A percentile compares a stretch with the other conserved stretches of the same genome.
phyloP scores from a whole-genome alignment of 2,888 invertebrate species.

The Thecophora atra region DNA sequence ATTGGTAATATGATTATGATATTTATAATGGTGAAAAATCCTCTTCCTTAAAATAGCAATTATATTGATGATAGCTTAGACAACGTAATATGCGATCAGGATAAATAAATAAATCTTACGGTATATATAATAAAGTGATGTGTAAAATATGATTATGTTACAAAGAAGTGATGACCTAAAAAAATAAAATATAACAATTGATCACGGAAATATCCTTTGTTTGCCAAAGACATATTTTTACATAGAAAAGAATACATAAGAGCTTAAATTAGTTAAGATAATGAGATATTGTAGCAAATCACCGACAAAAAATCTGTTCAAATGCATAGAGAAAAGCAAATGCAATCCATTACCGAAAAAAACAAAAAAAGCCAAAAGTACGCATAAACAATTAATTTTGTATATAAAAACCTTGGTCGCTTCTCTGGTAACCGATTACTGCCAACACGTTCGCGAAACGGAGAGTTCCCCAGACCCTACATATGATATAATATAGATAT shows the following conservation, averaged over 20 bases:
- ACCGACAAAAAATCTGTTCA: constrained; percentile 41
- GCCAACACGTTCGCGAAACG: constrained; percentile 88
- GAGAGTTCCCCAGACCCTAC: constrained; percentile 76
- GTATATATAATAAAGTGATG: too few species aligned
- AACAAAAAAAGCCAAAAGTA: constrained; percentile 19
- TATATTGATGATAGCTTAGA: not conserved
- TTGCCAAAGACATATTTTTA: too few species aligned
- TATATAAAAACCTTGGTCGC: constrained; percentile 78
- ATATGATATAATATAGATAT: too few species aligned
- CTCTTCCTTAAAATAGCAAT: not conserved
- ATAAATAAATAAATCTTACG: not conserved
- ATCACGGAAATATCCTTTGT: too few species aligned
- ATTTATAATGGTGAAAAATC: not conserved
- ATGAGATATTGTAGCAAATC: not conserved
- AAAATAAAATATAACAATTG: too few species aligned
- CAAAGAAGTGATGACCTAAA: too few species aligned
- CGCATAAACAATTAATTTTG: constrained; percentile 28
- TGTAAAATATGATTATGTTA: too few species aligned
- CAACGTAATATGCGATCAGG: not conserved
- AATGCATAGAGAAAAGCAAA: constrained; percentile 36
- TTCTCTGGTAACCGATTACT: constrained; percentile 87
- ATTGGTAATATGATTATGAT: not conserved
- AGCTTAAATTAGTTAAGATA: not conserved
- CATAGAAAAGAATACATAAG: too few species aligned
- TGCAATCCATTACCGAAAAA: constrained; percentile 22